Percentiles rank a stretch among this genome's conserved stretches.
phyloP scores from a whole-genome alignment of 2,113 vertebrate genomes.

The Mugil cephalus region DNA sequence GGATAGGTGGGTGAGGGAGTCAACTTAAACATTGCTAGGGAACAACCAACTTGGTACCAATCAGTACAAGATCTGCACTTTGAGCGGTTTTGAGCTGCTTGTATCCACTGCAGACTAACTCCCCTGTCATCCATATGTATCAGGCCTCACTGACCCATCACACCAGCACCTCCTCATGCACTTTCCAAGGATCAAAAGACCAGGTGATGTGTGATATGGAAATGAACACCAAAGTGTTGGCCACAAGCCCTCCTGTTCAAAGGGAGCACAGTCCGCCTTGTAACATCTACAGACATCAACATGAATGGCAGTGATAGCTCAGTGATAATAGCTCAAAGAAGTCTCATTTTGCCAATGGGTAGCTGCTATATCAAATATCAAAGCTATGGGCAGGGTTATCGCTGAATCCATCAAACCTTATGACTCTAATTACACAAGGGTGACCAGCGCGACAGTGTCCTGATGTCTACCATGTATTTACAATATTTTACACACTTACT shows the following conservation, averaged over 20 bases:
- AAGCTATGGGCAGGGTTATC: constrained; percentile 27
- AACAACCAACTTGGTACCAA: background rate
- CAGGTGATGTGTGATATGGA: constrained; percentile 75
- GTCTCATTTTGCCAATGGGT: background rate
- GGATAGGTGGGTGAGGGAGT: too few relatives aligned
- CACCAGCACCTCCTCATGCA: background rate
- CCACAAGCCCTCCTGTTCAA: constrained; percentile 51
- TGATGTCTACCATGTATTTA: background rate
- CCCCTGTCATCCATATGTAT: constrained; percentile 46
- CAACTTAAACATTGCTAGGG: background rate
- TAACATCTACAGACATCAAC: constrained; percentile 38
- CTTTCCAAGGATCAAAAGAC: constrained; percentile 63
- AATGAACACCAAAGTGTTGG: constrained; percentile 49
- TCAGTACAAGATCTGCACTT: background rate
- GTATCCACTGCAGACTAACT: background rate
- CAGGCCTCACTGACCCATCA: constrained; percentile 4
- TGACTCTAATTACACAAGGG: background rate
- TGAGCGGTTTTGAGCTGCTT: background rate
- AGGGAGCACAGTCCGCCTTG: constrained; percentile 30
- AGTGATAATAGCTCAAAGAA: constrained; percentile 43
- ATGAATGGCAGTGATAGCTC: constrained; percentile 31
- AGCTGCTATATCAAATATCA: constrained; percentile 42
- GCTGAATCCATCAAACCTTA: constrained; percentile 7
- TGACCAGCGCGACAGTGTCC: background rate
- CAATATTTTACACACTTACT: background rate